phyloP scores from a whole-genome alignment of 2,113 vertebrate genomes.

The Clarias gariepinus region DNA sequence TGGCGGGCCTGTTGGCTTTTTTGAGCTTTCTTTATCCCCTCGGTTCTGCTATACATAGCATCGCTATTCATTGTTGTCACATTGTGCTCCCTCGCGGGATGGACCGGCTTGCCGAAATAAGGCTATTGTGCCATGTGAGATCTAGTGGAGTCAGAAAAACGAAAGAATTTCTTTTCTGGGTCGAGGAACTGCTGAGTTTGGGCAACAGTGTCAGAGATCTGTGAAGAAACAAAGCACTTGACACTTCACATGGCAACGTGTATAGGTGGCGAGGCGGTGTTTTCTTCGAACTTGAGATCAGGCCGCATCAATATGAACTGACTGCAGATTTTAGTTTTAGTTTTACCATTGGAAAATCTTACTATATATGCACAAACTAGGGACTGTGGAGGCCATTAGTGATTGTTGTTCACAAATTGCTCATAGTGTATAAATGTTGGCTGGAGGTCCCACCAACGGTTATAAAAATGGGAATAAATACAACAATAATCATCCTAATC shows the following conservation, averaged over 20 bases:
- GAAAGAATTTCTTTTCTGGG: constrained; percentile 67
- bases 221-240: constrained; percentile 37
- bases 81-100: constrained; percentile 57
- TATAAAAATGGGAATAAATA: too few species aligned
- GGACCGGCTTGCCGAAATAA: constrained; percentile 42
- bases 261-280: not conserved
- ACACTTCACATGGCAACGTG: constrained; percentile 8
- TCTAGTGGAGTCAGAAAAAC: constrained; percentile 53
- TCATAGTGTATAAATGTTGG: too few species aligned
- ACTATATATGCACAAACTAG: not conserved
- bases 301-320: constrained; percentile 2
- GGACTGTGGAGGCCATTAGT: too few species aligned
- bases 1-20: constrained; percentile 56
- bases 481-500: too few species aligned
- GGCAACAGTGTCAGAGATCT: constrained; percentile 58
- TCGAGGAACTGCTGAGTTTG: constrained; percentile 65
- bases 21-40: constrained; percentile 50
- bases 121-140: constrained; percentile 56
- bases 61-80: constrained; percentile 65
- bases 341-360: not conserved
- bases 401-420: too few species aligned
- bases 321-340: not conserved
- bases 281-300: not conserved
- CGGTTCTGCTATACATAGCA: constrained; percentile 66
- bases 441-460: too few species aligned